Conservation (phyloP, 2,113 vertebrate genomes). For the Lanius ludovicianus region DNA sequence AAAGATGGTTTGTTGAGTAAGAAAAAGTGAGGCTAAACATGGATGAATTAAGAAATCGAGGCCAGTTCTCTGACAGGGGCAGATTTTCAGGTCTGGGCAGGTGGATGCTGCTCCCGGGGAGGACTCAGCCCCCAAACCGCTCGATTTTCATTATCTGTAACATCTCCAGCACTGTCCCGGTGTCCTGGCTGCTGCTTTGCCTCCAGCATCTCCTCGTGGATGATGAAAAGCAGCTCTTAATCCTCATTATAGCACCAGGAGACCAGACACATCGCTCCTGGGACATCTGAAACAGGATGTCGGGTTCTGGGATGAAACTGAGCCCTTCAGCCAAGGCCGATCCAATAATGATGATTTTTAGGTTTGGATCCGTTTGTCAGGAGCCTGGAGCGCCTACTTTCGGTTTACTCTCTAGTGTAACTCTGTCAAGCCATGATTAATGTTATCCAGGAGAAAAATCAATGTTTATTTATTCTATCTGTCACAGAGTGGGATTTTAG, state of each 20-base stretch:
- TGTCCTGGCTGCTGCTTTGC: rapidly evolving
- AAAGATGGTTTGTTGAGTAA: neutral
- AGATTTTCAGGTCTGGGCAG: neutral
- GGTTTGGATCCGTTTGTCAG: neutral
- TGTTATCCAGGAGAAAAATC: conserved; percentile 21
- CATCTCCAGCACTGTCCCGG: rapidly evolving
- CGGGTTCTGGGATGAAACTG: neutral
- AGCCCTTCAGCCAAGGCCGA: neutral
- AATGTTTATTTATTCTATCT: neutral
- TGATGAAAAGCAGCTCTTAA: neutral
- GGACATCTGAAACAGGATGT: neutral
- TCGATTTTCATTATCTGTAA: neutral
- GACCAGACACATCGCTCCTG: rapidly evolving
- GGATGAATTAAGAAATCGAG: neutral
- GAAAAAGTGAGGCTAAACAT: neutral
- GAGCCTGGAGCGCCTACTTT: rapidly evolving
- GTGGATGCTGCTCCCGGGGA: neutral
- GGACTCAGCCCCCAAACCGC: neutral
- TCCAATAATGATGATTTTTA: neutral
- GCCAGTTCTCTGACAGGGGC: rapidly evolving
- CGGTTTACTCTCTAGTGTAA: neutral
- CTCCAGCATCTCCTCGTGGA: neutral
- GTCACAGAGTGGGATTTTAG: neutral
- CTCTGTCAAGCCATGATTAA: conserved; percentile 36
- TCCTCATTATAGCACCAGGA: neutral